Percentiles rank a stretch among this genome's conserved stretches.
phyloP scores from a whole-genome alignment of 2,797 vertebrate genomes.

The Rhabdomys pumilio region DNA sequence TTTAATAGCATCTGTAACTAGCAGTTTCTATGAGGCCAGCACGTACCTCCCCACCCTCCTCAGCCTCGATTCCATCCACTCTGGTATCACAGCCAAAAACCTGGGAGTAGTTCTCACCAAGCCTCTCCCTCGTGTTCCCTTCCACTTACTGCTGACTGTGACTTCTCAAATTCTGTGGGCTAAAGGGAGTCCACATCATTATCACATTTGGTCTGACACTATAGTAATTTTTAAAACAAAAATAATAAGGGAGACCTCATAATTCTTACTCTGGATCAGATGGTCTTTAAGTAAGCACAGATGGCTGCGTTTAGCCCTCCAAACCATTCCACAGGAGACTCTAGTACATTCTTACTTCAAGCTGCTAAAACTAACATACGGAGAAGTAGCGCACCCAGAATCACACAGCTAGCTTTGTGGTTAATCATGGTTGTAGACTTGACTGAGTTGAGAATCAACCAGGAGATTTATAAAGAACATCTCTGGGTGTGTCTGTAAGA shows the following conservation, averaged over 20 bases:
- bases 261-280: background rate
- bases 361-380: background rate
- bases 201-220: background rate
- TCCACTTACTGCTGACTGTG: background rate
- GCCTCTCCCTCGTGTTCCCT: background rate
- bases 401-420: background rate
- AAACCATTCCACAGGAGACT: background rate
- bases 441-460: background rate
- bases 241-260: background rate
- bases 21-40: background rate
- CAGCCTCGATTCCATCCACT: background rate
- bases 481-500: background rate
- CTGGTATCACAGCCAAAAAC: background rate
- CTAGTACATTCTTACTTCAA: background rate
- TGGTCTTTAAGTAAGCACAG: background rate
- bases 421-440: background rate
- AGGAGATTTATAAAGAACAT: background rate
- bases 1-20: background rate
- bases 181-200: background rate
- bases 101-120: background rate
- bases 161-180: background rate
- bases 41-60: background rate
- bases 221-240: constrained; percentile 39
- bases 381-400: constrained; percentile 1
- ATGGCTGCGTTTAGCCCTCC: background rate